Evolutionary conservation across 2,113 vertebrate genomes (phyloP), one percentile per base, ranked within the genome.

Genomic region (Albula goreensis): DNA sequence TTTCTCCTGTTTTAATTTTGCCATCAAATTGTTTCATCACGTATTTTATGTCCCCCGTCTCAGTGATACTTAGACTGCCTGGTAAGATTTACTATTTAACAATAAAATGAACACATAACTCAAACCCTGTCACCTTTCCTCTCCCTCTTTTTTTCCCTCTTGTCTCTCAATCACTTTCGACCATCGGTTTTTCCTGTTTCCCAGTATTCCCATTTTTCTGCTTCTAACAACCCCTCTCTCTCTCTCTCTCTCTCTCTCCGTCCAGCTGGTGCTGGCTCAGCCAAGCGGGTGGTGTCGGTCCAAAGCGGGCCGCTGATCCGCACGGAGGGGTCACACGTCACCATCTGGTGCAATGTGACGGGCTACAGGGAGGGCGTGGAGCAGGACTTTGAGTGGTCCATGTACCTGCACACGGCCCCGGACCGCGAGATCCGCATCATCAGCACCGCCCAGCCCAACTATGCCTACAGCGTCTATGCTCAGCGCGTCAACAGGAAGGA

Each of bases 351-450:
- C 94, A 98, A 98, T 7, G 98, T 98, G 91, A 96, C 96, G 0
- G 97, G 96, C 91, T 97, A 95, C 91, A 96, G 96, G 87, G 96
- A 96, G 2, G 94, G 96, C 0, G 50, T 95, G 0, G 92, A 96
- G 91, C 96, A 97, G 93, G 95, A 97, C 87, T 99, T 99, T 84
- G 97, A 99, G 92, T 99, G 98, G 98, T 99, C 97, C 91, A 96
- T 98, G 93, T 99, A 98, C 91, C 94, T 96, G 87, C 93, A 96
- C 2, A 96, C 96, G 0, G 93, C 91, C 3, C 96, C 96, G 0
- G 96, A 97, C 89, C 93, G 96, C 0, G 97, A 99, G 94, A 97
- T 99, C 88, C 98, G 98, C 90, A 97, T 99, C 15, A 88, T 99
- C 87, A 99, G 98, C 96, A 98, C 98, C 0, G 12, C 94, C 17